Conservation (phyloP, 2,797 vertebrate genomes). For the Pteronotus mesoamericanus region DNA sequence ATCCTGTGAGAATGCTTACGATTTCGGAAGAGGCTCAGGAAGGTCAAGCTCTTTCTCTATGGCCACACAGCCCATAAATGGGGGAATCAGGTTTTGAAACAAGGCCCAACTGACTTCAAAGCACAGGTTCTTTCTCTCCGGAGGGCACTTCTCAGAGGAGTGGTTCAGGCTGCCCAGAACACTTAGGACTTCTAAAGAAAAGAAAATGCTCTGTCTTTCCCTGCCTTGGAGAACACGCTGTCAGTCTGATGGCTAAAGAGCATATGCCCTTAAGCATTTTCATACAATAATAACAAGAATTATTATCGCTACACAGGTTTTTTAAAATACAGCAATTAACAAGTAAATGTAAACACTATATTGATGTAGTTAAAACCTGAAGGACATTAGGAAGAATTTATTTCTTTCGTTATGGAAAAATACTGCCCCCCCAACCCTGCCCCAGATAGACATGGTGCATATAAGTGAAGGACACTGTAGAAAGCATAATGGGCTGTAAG, state of each 20-base stretch:
- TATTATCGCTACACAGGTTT: not conserved
- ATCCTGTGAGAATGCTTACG: not conserved
- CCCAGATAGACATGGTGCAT: not conserved
- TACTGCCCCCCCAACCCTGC: too few species aligned
- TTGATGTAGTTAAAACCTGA: not conserved
- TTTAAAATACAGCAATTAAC: not conserved
- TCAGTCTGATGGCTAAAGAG: not conserved
- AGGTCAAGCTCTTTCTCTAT: not conserved
- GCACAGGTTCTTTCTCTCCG: not conserved
- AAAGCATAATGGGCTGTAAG: not conserved
- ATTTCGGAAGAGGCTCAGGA: not conserved
- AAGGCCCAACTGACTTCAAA: not conserved
- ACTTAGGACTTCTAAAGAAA: not conserved
- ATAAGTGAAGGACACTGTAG: not conserved
- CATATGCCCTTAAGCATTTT: not conserved
- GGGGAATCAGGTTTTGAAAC: not conserved
- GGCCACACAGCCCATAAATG: not conserved
- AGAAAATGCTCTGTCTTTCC: not conserved
- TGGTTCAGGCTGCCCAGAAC: not conserved
- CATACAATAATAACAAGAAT: not conserved
- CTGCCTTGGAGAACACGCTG: not conserved
- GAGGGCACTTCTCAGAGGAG: not conserved
- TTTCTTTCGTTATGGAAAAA: conserved; percentile 15
- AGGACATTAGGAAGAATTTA: not conserved
- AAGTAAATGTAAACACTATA: not conserved